These are phyloP conservation scores for Penelope pileata DNA, from an alignment of 2,113 vertebrate species.

Conservation along the genomic window DNA sequence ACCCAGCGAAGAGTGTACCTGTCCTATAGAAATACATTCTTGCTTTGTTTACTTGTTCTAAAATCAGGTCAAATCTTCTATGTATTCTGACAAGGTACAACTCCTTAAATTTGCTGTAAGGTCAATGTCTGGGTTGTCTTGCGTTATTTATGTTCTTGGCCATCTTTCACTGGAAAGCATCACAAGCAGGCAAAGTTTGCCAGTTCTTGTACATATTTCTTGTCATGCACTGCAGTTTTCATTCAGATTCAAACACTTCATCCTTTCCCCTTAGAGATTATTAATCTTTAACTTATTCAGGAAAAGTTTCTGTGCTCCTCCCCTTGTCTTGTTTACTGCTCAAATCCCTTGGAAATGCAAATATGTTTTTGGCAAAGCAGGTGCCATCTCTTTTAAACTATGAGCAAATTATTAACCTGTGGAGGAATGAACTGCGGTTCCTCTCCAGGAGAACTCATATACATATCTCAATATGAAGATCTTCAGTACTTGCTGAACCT, in stretches of 20 bases:
- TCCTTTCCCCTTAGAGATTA: background rate
- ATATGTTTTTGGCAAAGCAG: conserved; percentile 43
- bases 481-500: background rate
- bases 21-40: background rate
- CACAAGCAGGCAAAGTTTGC: conserved; percentile 4
- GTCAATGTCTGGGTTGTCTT: background rate
- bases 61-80: background rate
- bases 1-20: too few species aligned
- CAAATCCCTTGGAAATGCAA: conserved; percentile 63
- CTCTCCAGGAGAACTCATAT: background rate
- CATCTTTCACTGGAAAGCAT: background rate
- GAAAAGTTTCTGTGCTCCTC: conserved; percentile 47
- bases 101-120: background rate
- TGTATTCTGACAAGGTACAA: background rate
- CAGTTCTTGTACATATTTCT: conserved; percentile 22
- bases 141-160: conserved; percentile 17
- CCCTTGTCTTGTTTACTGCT: conserved; percentile 42
- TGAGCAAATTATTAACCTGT: background rate
- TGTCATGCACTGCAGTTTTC: conserved; percentile 33
- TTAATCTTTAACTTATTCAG: conserved; percentile 56
- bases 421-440: background rate
- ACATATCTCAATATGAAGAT: background rate
- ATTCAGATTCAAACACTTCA: conserved; percentile 59
- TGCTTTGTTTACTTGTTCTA: background rate
- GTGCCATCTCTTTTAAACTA: conserved; percentile 29